Evolutionary conservation across 2,797 vertebrate genomes (phyloP), one percentile per base, ranked within the genome.

Genomic region (Hephaestus fuliginosus): DNA sequence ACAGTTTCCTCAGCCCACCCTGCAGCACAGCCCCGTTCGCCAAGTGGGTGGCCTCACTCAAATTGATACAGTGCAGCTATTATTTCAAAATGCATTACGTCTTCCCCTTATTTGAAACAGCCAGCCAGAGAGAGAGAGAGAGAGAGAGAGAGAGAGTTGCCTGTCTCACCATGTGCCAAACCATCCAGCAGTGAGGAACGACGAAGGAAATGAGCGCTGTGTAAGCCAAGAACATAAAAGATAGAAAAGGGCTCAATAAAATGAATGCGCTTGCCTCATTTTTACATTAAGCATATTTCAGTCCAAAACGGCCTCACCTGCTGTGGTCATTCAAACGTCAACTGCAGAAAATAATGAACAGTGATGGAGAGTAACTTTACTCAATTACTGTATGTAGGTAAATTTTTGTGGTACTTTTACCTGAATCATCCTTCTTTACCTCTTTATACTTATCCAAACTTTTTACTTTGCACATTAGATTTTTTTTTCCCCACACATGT

Each of bases 1-100:
- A 90, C 86, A 83, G 87, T 82, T 89, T 74, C 70, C 78, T 76
- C 58, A 52, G 91, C 86, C 78, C 86, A 89, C 91, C 87, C 70
- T 70, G 90, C 78, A 74, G 61, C 52, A 0, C 48, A 48, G 80
- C 57, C 79, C 55, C 43, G 28, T 53, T 69, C 68, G 81, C 89
- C 79, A 82, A 80, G 91, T 92, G 90, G 90, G 91, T 91, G 92
- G 92, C 81, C 89, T 85, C 70, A 28, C 82, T 73, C 20, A 28
- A 67, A 86, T 52, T 82, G 80, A 91, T 88, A 89, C 87, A 91
- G 82, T 80, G 71, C 82, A 71, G 87, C 90, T 88, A 89, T 92
- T 90, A 89, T 94, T 92, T 90, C 83, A 87, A 82, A 89, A 90
- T 14, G 81, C 69, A 91, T 91, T 86, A 90, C 86, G 86, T 88